Conservation (phyloP, 2,113 vertebrate genomes). For the Gambusia holbrooki region DNA sequence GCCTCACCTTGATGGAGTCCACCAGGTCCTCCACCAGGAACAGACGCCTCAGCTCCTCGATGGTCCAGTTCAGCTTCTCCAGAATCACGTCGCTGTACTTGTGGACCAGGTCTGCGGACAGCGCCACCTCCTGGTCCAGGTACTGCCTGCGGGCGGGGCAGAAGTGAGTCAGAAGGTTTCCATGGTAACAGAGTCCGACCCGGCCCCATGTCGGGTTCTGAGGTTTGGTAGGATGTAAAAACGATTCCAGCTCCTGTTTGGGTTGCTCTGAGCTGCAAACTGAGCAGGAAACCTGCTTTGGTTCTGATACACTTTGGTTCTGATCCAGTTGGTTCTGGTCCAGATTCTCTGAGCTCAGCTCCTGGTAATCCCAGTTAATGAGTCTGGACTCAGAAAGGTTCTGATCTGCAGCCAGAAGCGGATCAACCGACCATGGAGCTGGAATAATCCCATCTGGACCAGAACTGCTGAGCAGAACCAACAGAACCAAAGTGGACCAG, state of each 20-base stretch:
- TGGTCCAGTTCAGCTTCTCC: slow-evolving; percentile 83
- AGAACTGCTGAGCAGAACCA: slow-evolving; percentile 45
- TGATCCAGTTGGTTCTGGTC: too few species aligned
- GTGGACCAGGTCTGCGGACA: slow-evolving; percentile 89
- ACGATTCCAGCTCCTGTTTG: too few species aligned
- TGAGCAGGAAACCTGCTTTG: too few species aligned
- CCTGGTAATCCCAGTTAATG: too few species aligned
- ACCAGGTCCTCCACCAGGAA: slow-evolving; percentile 97
- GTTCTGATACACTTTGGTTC: too few species aligned
- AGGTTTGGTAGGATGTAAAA: too few species aligned
- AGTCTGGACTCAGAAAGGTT: slow-evolving; percentile 6
- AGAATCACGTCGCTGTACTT: slow-evolving; percentile 91
- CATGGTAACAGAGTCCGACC: too few species aligned
- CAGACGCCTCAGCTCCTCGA: slow-evolving; percentile 88
- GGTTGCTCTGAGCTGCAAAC: too few species aligned
- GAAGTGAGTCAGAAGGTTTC: neutral
- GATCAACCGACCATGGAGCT: neutral
- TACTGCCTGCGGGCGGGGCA: slow-evolving; percentile 79
- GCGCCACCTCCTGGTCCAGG: slow-evolving; percentile 87
- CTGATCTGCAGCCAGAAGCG: slow-evolving; percentile 12
- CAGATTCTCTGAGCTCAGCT: too few species aligned
- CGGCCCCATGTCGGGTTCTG: too few species aligned
- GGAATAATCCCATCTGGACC: slow-evolving; percentile 49
- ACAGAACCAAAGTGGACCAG: too few species aligned
- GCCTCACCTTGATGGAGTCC: slow-evolving; percentile 95